A percentile compares a stretch with the other conserved stretches of the same genome.
Conservation (phyloP, 2,888 invertebrate genomes). For the Amphiduros pacificus region DNA sequence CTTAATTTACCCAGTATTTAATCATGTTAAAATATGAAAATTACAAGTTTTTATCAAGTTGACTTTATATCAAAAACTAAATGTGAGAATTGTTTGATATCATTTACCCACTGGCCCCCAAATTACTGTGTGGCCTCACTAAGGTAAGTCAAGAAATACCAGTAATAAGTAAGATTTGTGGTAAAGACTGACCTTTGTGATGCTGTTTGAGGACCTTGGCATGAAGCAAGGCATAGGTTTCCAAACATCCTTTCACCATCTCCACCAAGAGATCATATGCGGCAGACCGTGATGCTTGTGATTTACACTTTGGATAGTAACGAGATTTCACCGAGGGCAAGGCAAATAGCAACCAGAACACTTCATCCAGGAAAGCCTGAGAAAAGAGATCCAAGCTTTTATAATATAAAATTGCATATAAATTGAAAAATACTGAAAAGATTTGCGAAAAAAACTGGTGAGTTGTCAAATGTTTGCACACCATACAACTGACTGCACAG, state of each 20-base stretch:
- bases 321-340: constrained; percentile 80
- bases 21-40: too few relatives aligned
- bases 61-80: too few relatives aligned
- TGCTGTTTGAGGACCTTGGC: constrained; percentile 84
- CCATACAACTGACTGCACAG: too few relatives aligned
- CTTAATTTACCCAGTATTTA: too few relatives aligned
- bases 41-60: too few relatives aligned
- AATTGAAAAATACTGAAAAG: background rate
- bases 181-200: constrained; percentile 50
- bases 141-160: too few relatives aligned
- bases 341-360: constrained; percentile 87
- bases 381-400: too few relatives aligned
- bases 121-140: too few relatives aligned
- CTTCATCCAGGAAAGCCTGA: constrained; percentile 62
- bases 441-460: background rate
- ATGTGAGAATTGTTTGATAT: too few relatives aligned
- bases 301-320: constrained; percentile 90
- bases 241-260: constrained; percentile 79
- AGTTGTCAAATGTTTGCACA: too few relatives aligned
- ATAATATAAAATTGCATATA: background rate
- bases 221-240: constrained; percentile 83
- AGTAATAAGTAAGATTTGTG: too few relatives aligned
- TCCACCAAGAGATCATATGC: constrained; percentile 90
- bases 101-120: too few relatives aligned
- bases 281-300: constrained; percentile 81